These are phyloP conservation scores for Epiperipatus broadwayi DNA, from an alignment of 2,888 invertebrate species.

Conservation along the genomic window DNA sequence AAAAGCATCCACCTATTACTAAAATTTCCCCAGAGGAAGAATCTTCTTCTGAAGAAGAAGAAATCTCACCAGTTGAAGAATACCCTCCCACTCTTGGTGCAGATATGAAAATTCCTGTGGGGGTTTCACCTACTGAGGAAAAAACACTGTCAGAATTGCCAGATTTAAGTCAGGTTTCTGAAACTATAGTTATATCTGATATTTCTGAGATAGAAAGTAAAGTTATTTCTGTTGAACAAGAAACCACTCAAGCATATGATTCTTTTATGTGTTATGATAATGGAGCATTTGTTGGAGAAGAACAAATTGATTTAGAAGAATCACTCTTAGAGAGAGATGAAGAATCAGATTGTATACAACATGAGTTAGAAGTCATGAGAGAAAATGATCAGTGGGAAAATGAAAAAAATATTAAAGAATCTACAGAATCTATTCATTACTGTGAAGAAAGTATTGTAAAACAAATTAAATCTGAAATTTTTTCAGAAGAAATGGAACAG, in stretches of 20 bases:
- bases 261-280: constrained; percentile 13
- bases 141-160: constrained; percentile 12
- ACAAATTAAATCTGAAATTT: constrained; percentile 9
- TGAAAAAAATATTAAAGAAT: constrained; percentile 14
- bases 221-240: neutral
- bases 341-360: constrained; percentile 15
- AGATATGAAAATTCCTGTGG: constrained; percentile 22
- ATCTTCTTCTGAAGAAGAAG: constrained; percentile 17
- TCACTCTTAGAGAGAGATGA: constrained; percentile 10
- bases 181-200: no score
- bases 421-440: constrained; percentile 13
- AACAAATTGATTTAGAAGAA: constrained; percentile 9
- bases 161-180: constrained; percentile 6
- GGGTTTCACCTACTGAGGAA: constrained; percentile 25
- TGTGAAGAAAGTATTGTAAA: constrained; percentile 16
- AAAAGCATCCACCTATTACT: neutral
- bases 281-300: constrained; percentile 13
- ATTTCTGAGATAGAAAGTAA: no score
- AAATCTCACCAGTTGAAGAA: constrained; percentile 22
- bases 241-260: no score
- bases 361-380: constrained; percentile 13
- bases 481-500: neutral
- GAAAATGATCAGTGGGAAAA: constrained; percentile 15
- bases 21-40: neutral
- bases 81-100: constrained; percentile 17